These are phyloP conservation scores for Pituophis catenifer DNA, from an alignment of 2,113 vertebrate genomes.

Conservation along the genomic window DNA sequence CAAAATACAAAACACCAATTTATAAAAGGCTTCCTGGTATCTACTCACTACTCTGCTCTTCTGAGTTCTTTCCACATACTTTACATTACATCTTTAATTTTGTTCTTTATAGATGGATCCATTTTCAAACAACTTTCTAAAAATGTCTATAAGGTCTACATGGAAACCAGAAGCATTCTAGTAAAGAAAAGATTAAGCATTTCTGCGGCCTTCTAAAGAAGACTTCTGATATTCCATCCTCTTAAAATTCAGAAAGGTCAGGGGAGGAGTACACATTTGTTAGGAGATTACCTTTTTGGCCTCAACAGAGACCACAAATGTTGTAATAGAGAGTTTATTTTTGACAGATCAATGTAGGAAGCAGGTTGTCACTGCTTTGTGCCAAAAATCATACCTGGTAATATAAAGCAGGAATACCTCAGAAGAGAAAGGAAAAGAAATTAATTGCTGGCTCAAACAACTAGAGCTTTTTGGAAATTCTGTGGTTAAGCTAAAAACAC, in stretches of 20 bases:
- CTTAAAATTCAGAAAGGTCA: not conserved
- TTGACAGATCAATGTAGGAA: not conserved
- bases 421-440: not conserved
- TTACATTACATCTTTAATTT: not conserved
- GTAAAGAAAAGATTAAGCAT: not conserved
- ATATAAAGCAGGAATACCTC: not conserved
- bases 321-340: not conserved
- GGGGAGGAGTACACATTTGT: not conserved
- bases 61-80: not conserved
- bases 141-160: not conserved
- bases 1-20: not conserved
- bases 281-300: not conserved
- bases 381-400: not conserved
- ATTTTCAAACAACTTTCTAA: not conserved
- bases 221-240: not conserved
- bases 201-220: not conserved
- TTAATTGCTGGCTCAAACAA: not conserved
- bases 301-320: not conserved
- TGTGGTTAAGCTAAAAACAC: not conserved
- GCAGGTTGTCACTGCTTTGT: not conserved
- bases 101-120: not conserved
- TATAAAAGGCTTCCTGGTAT: not conserved
- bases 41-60: not conserved
- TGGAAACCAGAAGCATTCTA: not conserved
- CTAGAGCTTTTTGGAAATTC: not conserved